A percentile compares a stretch with the other conserved stretches of the same genome.
Evolutionary conservation across 2,888 invertebrate genomes (phyloP).

Genomic region (Coremacera marginata): DNA sequence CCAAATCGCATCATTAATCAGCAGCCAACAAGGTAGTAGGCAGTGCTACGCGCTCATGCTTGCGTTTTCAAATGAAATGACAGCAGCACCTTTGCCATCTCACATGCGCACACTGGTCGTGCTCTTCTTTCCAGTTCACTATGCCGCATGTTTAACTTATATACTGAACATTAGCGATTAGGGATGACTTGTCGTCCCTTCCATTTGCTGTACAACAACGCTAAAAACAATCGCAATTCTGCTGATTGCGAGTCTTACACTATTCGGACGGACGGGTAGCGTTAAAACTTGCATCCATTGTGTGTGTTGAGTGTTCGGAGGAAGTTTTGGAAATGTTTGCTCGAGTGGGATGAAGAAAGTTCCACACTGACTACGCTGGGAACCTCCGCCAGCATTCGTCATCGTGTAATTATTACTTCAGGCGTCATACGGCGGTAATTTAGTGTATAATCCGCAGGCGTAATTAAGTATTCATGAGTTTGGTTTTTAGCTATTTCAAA

Average conservation of each 20-base stretch:
- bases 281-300: neutral
- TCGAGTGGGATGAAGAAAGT: neutral
- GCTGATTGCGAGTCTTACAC: too few species aligned
- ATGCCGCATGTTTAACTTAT: neutral
- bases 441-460: constrained; percentile 7
- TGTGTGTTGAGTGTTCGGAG: neutral
- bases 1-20: constrained; percentile 54
- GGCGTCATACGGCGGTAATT: constrained; percentile 26
- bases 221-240: neutral
- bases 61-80: constrained; percentile 57
- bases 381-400: constrained; percentile 18
- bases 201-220: neutral
- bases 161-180: neutral
- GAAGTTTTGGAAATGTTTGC: neutral
- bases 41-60: constrained; percentile 65
- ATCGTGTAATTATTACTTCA: constrained; percentile 26
- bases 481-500: constrained; percentile 7
- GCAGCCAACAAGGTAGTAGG: constrained; percentile 54
- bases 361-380: neutral
- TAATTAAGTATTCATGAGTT: constrained; percentile 32
- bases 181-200: constrained; percentile 1
- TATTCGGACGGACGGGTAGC: too few species aligned
- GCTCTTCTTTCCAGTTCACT: constrained; percentile 37
- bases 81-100: constrained; percentile 50
- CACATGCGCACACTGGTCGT: neutral